A percentile compares a stretch with the other conserved stretches of the same genome.
phyloP scores from a whole-genome alignment of 2,797 vertebrate genomes.

The Oryzias dopingdopingensis region DNA sequence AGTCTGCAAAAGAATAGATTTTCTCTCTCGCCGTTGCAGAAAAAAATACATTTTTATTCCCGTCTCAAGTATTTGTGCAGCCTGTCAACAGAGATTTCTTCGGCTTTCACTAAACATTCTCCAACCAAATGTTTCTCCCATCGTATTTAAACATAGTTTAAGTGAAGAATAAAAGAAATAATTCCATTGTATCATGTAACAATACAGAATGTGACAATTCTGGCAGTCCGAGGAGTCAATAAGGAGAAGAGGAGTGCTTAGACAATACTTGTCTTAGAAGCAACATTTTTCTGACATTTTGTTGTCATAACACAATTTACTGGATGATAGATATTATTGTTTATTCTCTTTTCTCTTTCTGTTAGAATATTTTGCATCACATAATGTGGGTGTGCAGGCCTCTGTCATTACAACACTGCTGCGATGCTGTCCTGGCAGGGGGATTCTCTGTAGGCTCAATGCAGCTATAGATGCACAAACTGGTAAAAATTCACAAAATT shows the following conservation, averaged over 20 bases:
- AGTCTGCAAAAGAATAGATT: conserved; percentile 29
- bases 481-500: too few relatives aligned
- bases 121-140: not conserved
- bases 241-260: conserved; percentile 27
- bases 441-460: not conserved
- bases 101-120: conserved; percentile 1
- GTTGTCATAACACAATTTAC: conserved; percentile 36
- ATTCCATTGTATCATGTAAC: conserved; percentile 7
- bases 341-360: conserved; percentile 3
- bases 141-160: conserved; percentile 28
- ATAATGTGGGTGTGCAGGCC: conserved; percentile 20
- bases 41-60: conserved; percentile 35
- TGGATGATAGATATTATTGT: conserved; percentile 39
- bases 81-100: conserved; percentile 8
- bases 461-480: not conserved
- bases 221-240: conserved; percentile 2
- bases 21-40: conserved; percentile 13
- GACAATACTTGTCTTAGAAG: conserved; percentile 23
- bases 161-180: conserved; percentile 17
- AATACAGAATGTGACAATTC: conserved; percentile 11
- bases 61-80: conserved; percentile 42
- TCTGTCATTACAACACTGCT: conserved; percentile 5
- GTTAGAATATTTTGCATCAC: conserved; percentile 27
- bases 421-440: conserved; percentile 8
- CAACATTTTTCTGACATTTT: conserved; percentile 50